Percentiles rank a stretch among this genome's conserved stretches.
These are phyloP conservation scores for Temnothorax longispinosus DNA, from an alignment of 1,140 invertebrate species.

Conservation along the genomic window DNA sequence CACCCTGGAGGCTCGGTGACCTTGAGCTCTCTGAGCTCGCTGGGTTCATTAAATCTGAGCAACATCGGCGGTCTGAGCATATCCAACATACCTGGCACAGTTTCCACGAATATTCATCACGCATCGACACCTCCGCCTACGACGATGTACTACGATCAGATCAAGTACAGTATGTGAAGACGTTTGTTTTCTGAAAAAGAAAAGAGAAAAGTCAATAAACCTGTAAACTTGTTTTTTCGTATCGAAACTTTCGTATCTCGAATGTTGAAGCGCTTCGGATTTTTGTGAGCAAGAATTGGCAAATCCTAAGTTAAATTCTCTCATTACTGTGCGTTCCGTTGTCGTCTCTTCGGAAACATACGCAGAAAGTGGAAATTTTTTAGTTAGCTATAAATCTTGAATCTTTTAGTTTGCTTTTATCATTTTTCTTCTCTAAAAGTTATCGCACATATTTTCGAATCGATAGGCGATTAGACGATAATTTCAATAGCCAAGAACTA, in stretches of 20 bases:
- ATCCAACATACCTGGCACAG: slow-evolving; percentile 74
- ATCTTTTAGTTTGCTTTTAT: background rate
- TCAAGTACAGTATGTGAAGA: slow-evolving; percentile 82
- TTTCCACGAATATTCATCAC: slow-evolving; percentile 76
- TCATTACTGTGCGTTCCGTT: background rate
- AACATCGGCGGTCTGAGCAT: slow-evolving; percentile 79
- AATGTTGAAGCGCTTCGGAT: background rate
- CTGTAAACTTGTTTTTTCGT: background rate
- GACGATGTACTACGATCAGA: slow-evolving; percentile 82
- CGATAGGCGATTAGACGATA: background rate
- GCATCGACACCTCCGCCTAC: slow-evolving; percentile 65
- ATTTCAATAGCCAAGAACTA: background rate
- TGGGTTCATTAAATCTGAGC: slow-evolving; percentile 78
- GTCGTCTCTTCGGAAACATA: no score
- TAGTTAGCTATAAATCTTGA: background rate
- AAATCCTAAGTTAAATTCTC: background rate
- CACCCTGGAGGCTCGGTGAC: slow-evolving; percentile 76
- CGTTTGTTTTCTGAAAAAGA: background rate
- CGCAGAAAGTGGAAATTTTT: no score
- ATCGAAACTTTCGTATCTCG: slow-evolving; percentile 27
- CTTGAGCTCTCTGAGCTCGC: slow-evolving; percentile 77
- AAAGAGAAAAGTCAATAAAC: background rate
- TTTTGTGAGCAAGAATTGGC: background rate
- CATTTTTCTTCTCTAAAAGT: background rate
- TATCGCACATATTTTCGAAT: slow-evolving; percentile 2